Conservation (phyloP, 2,888 invertebrate species). For the Gastrophysa polygoni region DNA sequence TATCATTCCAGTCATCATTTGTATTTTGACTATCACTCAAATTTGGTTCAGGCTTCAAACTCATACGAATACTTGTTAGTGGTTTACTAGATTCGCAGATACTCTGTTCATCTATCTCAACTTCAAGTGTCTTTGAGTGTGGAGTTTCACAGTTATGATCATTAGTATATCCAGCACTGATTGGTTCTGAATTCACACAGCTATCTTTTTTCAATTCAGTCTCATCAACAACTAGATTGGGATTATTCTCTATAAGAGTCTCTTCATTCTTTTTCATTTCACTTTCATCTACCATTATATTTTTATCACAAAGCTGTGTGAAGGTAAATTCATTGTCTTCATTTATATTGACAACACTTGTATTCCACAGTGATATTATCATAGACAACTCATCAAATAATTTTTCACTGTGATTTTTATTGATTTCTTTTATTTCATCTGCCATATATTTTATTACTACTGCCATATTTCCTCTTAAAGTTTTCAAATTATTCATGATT, state of each 20-base stretch:
- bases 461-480: not conserved
- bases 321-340: not conserved
- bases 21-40: conserved; percentile 12
- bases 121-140: not conserved
- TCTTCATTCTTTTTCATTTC: not conserved
- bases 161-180: not conserved
- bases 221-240: not conserved
- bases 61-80: not conserved
- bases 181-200: not conserved
- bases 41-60: not conserved
- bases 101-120: not conserved
- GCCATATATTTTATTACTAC: not conserved
- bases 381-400: not conserved
- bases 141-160: not conserved
- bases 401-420: not conserved
- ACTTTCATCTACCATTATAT: not conserved
- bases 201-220: not conserved
- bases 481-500: not conserved
- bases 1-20: conserved; percentile 12
- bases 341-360: not conserved
- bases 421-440: not conserved
- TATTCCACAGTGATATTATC: not conserved
- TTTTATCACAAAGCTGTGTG: conserved; percentile 1
- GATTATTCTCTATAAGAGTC: not conserved
- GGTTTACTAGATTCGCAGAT: not conserved